Base-by-base conservation (phyloP, 2,113 vertebrate species). In the Clarias batrachus region DNA sequence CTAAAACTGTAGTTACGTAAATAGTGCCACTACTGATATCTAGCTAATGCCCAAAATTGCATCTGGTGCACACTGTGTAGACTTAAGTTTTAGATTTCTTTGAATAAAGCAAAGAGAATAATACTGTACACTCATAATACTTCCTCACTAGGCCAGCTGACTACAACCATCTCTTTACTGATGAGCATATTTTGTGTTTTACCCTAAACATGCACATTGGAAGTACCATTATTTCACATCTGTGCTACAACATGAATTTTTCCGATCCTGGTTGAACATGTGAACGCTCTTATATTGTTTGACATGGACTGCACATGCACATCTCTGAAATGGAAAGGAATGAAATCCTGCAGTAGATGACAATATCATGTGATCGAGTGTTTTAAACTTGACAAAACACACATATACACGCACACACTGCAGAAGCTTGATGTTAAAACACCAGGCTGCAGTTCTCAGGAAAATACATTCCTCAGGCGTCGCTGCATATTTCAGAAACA, bases 151-250 rank as follows among this genome's bases (percentile, higher is more conserved):
- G 27, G 12, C 30, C 11, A 71, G 6, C 27, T 74, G 21, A 85
- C 17, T 52, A 27, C 84, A 78, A 56, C 84, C 84, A 65, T 60
- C 57, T 62, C 56, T 52, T 85, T 25, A 85, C 54, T 21, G n/a
- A 54, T 30, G 37, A 62, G n/a, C n/a, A 85, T 76, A n/a, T 41
- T 79, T 4, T 56, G 48, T 79, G 74, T 56, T 65, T 79, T 70
- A 56, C 48, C 19, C 9, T 68, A 68, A 79, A 85, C 74, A 68
- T 3, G 7, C 21, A 57, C n/a, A 33, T 59, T 80, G 30, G 59
- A 14, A 41, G 41, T 54, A 54, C 19, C 23, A 11, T 56, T 79
- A 37, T 70, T 70, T 57, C 63, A 57, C 52, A 71, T 12, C 59
- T 37, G 19, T 54, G 23, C 56, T 23, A 70, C 33, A 3, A 85